Base-by-base conservation (phyloP, 2,113 vertebrate species). In the Sterrhoptilus dennistouni region DNA sequence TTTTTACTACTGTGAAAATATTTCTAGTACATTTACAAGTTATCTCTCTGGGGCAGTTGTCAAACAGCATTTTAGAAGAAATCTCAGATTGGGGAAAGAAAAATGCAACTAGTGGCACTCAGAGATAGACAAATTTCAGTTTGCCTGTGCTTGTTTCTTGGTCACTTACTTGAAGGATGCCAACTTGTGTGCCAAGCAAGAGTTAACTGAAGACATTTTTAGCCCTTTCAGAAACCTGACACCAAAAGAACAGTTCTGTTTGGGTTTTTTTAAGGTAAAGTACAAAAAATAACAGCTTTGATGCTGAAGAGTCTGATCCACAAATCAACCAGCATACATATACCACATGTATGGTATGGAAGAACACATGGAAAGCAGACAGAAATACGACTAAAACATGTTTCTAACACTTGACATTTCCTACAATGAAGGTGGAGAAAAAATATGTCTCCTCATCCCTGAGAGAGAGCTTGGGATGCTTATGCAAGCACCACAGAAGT, bases 341-440 rank as follows among this genome's bases (percentile, higher is more conserved):
- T 87, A 75, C 54, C 77, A 80, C 23, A 22, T 8, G 24, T n/a
- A 82, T 60, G 14, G 24, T 83, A 79, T 5, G 11, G 60, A 91
- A 89, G 24, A 60, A 52, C 38, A 89, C 3, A 17, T 9, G 21
- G 29, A 76, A 92, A 70, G 16, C 47, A 50, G 59, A 82, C 57
- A 94, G 38, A 97, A 31, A 91, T 72, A 91, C 15, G 64, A 74
- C 25, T 94, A 83, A 97, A 96, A 92, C 81, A 87, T 71, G 38
- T 83, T 91, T 95, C 61, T 72, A 59, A 50, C n/a, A 81, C 52
- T 69, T 96, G 83, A 71, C 56, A 91, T 50, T 77, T 54, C 60
- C 70, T 45, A 79, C 59, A 89, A 72, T n/a, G 57, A 96, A 84
- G 15, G 75, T 5, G 22, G 20, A 92, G 38, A 54, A 94, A 64